Evolutionary conservation across 2,797 vertebrate genomes (phyloP).

Genomic region (Manis javanica): DNA sequence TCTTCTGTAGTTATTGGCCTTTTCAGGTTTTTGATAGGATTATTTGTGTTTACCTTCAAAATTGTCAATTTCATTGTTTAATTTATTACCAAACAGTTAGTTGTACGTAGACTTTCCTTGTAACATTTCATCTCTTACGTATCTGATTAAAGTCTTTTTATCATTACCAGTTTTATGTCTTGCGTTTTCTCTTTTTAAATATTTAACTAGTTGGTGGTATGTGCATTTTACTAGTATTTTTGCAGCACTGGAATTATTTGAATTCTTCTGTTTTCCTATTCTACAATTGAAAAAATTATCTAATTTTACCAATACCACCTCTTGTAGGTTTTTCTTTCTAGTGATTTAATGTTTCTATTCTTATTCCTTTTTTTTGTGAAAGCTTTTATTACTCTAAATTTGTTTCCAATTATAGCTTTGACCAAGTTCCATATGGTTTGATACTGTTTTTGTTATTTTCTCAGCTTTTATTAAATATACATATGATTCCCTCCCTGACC

Average conservation of each 20-base stretch:
- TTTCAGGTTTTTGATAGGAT: not conserved
- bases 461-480: slow-evolving; percentile 22
- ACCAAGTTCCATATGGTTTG: slow-evolving; percentile 3
- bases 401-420: slow-evolving; percentile 46
- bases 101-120: slow-evolving; percentile 27
- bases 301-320: not conserved
- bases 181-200: not conserved
- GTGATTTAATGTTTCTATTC: not conserved
- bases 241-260: not conserved
- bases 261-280: slow-evolving; percentile 42
- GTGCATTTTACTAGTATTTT: slow-evolving; percentile 27
- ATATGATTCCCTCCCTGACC: slow-evolving; percentile 29
- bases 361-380: not conserved
- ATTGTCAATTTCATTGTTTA: not conserved
- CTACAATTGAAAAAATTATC: not conserved
- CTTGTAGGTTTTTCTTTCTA: slow-evolving; percentile 20
- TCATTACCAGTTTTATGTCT: not conserved
- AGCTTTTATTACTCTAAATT: slow-evolving; percentile 38
- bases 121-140: not conserved
- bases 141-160: not conserved
- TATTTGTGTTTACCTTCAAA: slow-evolving; percentile 29
- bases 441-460: slow-evolving; percentile 13
- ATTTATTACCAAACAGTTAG: not conserved
- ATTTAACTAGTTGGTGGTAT: slow-evolving; percentile 27
- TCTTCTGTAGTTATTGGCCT: not conserved